Base-by-base conservation (phyloP, 2,888 invertebrate species). In the Autographa gamma region DNA sequence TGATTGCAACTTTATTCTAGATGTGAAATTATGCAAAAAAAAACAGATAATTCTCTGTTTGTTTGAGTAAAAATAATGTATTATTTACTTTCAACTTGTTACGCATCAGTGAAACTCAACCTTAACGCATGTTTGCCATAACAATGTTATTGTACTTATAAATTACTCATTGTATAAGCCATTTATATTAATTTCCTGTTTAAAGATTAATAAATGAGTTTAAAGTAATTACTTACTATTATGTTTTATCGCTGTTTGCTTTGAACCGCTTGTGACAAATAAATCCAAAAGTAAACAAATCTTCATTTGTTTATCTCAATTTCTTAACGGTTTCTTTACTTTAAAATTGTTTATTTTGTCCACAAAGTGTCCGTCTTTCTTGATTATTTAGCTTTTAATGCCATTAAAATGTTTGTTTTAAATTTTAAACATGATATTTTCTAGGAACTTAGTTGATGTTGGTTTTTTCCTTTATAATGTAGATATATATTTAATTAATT, bases 161-260 rank as follows among this genome's bases (percentile, higher is more conserved):
- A 63, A 68, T 58, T 41, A 58, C 8, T 41, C 4, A 61, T 41
- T 64, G 14, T 58, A 62, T 59, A 41, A 13, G 9, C 52, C 11
- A 69, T 74, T 74, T 69, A 62, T 54, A 64, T 62, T 69, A 43
- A 74, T 64, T 64, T 25, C 75, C 25, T 31, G 13, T 59, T 59
- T 32, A 7, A 32, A 32, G 59, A 32, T 59, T 59, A 31, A 32
- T n/a, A 32, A 59, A n/a, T 32, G 34, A 59, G 16, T 59, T 32
- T n/a, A 19, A 1, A 16, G 14, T 32, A 8, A 16, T 59, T 32
- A 31, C n/a, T 59, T 13, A 3, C 18, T 59, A 59, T 14, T 59
- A 19, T 56, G 18, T 19, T 56, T 25, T 31, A 19, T 25, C 14
- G 32, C 59, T 59, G 25, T 59, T 31, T n/a, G n/a, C 34, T 59